Evolutionary conservation across 37 sponge, comb jelly and placozoan species (phyloP).

Genomic region (Spongia lamella): DNA sequence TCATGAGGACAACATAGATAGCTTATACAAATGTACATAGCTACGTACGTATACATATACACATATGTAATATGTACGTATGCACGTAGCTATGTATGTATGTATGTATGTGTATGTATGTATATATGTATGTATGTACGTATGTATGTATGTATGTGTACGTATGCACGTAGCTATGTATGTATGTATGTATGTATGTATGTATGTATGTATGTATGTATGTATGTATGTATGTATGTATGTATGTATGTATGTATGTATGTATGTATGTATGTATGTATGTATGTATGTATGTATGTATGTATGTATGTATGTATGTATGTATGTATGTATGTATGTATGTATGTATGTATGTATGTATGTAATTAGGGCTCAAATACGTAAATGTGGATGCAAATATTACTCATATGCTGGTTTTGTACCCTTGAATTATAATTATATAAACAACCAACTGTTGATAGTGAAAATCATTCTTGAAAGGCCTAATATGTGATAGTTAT

Average conservation of each 20-base stretch:
- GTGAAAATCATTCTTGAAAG: too few species aligned
- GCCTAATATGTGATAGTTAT: too few species aligned
- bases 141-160: slow-evolving; percentile 33
- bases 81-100: too few species aligned
- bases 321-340: not conserved
- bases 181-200: not conserved
- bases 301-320: slow-evolving; percentile 22
- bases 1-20: too few species aligned
- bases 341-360: not conserved
- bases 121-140: not conserved
- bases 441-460: too few species aligned
- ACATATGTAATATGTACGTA: too few species aligned
- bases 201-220: slow-evolving; percentile 10
- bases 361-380: not conserved
- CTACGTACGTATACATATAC: too few species aligned
- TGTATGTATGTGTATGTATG: slow-evolving; percentile 5
- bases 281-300: slow-evolving; percentile 12
- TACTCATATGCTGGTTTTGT: too few species aligned
- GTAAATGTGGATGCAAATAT: too few species aligned
- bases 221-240: slow-evolving; percentile 19
- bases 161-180: slow-evolving; percentile 11
- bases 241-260: slow-evolving; percentile 12
- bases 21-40: too few species aligned
- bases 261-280: slow-evolving; percentile 6
- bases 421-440: too few species aligned